Percentiles rank a stretch among this genome's conserved stretches.
Evolutionary conservation across 2,113 vertebrate genomes (phyloP).

Genomic region (Petaurus breviceps): DNA sequence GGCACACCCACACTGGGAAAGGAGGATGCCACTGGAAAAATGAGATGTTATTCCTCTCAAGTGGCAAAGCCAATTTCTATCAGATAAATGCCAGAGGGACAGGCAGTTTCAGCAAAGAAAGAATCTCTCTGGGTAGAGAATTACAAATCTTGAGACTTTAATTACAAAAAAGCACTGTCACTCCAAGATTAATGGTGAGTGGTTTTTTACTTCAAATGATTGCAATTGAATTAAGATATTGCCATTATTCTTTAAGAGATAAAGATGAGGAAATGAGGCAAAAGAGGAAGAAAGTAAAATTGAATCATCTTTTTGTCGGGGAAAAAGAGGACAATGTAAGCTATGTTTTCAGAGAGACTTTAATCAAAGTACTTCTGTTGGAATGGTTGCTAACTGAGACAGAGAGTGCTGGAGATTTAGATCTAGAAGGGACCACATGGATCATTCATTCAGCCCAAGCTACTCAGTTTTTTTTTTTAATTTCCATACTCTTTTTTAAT

Average conservation of each 20-base stretch:
- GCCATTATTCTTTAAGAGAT: slow-evolving; percentile 63
- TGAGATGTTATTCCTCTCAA: not conserved
- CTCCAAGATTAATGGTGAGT: slow-evolving; percentile 69
- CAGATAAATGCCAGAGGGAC: slow-evolving; percentile 37
- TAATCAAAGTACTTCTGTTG: not conserved
- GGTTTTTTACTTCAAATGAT: slow-evolving; percentile 74
- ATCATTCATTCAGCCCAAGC: no score
- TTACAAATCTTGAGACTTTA: slow-evolving; percentile 75
- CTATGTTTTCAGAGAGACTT: not conserved
- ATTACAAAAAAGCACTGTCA: slow-evolving; percentile 70
- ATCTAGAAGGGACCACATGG: no score
- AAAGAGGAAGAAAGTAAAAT: slow-evolving; percentile 29
- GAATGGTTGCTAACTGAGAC: not conserved
- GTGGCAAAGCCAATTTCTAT: not conserved
- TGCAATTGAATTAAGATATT: slow-evolving; percentile 55
- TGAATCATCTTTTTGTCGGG: not conserved
- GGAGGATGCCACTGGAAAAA: accelerated
- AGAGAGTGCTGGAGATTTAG: not conserved
- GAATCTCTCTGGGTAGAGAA: slow-evolving; percentile 62
- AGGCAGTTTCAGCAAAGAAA: slow-evolving; percentile 51
- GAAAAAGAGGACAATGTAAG: not conserved
- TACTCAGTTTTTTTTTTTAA: no score
- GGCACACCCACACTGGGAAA: accelerated
- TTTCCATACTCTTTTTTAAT: no score
- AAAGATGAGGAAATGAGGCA: slow-evolving; percentile 57